These are phyloP conservation scores for Menura novaehollandiae DNA, from an alignment of 2,113 vertebrate genomes.

Conservation along the genomic window DNA sequence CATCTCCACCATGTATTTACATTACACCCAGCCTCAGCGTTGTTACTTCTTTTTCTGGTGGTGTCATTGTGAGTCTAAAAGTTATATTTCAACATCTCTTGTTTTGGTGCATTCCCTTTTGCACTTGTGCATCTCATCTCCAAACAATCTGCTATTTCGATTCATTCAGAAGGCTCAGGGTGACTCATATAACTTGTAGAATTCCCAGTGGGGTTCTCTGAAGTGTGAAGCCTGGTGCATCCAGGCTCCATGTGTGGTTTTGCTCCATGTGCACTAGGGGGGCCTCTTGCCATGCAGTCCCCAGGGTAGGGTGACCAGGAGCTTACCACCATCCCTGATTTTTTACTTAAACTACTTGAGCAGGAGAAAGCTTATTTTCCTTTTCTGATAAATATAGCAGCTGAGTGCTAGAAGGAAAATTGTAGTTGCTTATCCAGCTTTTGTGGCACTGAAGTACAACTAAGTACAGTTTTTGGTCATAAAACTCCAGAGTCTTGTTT, in stretches of 20 bases:
- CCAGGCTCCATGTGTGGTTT: background rate
- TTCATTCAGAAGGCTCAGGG: background rate
- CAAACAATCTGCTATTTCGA: background rate
- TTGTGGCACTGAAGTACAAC: background rate
- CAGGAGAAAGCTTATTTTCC: background rate
- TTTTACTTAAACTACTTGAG: background rate
- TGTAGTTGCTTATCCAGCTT: background rate
- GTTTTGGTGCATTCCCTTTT: background rate
- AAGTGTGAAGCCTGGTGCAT: background rate
- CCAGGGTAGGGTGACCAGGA: background rate
- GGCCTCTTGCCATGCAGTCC: background rate
- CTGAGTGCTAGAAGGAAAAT: background rate
- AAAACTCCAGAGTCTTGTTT: background rate
- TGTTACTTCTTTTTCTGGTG: background rate
- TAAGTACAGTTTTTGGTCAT: background rate
- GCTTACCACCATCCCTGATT: background rate
- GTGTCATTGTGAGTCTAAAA: background rate
- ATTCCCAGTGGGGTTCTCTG: background rate
- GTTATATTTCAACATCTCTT: background rate
- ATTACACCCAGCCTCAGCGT: background rate
- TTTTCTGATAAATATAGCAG: background rate
- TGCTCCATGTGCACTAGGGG: background rate
- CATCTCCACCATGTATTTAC: background rate
- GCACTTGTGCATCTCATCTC: accelerated
- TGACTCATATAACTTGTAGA: background rate